Base-by-base conservation (phyloP, 2,888 invertebrate species). In the Yponomeuta cagnagella region DNA sequence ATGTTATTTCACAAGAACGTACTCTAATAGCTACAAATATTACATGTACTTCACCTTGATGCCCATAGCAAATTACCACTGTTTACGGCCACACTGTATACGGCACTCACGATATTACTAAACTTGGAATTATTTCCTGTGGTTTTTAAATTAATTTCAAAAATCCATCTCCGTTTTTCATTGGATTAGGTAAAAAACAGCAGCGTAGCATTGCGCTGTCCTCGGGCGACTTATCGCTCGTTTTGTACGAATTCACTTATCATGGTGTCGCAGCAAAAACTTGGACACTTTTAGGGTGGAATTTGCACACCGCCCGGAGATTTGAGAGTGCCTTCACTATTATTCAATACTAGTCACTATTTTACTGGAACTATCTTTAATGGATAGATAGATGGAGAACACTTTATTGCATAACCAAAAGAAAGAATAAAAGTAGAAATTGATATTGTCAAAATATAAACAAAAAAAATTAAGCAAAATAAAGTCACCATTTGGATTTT, bases 201-300 rank as follows among this genome's bases (percentile, higher is more conserved):
- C 30, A 9, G 12, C 65, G 31, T 23, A 8, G 43, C 9, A 43
- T 43, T 43, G 65, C 33, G 30, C 33, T 2, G 43, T 68, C 33
- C 12, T 68, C 48, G 15, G 48, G 12, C 33, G 37, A 37, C 37
- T 68, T 68, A 43, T 67, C 43, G 30, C 30, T 30, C 67, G n/a
- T 67, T 67, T 67, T 43, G 43, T 67, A 67, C 37, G 37, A 33
- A 37, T 65, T 65, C 65, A 65, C 65, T 30, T 65, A 65, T 65
- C 30, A 65, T 33, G 65, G 65, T 64, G 30, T 65, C 30, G 65
- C 33, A 65, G 30, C 65, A 65, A 65, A 65, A 65, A 30, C 12
- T 12, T 65, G 30, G 65, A 58, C 52, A 58, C 3, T 33, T 65
- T 65, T 64, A 64, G 64, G 64, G 68, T 64, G 63, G 68, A 68